These are phyloP conservation scores for Plebejus anna DNA, from an alignment of 2,888 invertebrate species.

Conservation along the genomic window DNA sequence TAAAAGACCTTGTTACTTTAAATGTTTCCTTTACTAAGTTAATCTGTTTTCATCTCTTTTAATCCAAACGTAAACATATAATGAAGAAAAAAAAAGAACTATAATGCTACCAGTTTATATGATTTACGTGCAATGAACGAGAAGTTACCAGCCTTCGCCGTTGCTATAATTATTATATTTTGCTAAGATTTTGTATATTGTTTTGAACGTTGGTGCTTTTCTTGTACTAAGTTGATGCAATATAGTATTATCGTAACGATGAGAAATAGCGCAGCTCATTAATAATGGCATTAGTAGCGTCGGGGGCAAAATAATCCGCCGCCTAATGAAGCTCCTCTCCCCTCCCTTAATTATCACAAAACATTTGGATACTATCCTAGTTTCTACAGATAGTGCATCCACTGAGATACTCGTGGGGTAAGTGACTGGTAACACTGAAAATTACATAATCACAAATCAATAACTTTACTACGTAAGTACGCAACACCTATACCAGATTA, in stretches of 20 bases:
- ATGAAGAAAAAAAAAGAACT: too few relatives aligned
- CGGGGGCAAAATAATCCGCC: not conserved
- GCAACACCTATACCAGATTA: not conserved
- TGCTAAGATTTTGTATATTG: too few relatives aligned
- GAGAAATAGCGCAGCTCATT: slow-evolving; percentile 5
- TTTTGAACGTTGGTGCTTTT: not conserved
- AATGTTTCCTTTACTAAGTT: too few relatives aligned
- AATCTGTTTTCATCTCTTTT: too few relatives aligned
- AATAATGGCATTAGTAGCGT: not conserved
- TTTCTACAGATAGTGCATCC: not conserved
- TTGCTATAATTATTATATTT: too few relatives aligned
- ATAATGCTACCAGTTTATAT: too few relatives aligned
- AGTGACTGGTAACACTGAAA: not conserved
- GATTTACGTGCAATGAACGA: too few relatives aligned
- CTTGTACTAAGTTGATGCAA: not conserved
- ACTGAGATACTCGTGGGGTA: not conserved
- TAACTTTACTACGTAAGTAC: too few relatives aligned
- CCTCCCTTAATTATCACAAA: not conserved
- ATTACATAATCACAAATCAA: not conserved
- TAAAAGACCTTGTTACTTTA: too few relatives aligned
- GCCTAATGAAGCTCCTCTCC: not conserved
- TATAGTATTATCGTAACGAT: not conserved
- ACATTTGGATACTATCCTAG: not conserved
- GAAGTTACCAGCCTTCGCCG: too few relatives aligned
- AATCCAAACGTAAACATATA: too few relatives aligned